Conservation (phyloP, 2,797 vertebrate genomes). For the Periparus ater region DNA sequence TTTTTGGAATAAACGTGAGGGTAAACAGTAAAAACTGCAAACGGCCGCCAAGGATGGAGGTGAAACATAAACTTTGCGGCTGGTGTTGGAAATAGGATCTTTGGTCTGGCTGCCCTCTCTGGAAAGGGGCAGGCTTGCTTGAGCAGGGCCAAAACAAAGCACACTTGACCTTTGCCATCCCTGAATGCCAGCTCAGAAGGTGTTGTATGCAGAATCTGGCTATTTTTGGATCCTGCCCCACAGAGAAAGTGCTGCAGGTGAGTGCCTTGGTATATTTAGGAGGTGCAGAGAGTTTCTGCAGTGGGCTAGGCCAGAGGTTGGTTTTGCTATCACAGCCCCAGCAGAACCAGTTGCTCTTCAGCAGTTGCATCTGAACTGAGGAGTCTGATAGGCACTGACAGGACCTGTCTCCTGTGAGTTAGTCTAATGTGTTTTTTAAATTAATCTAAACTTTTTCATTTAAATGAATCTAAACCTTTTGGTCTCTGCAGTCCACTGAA, state of each 20-base stretch:
- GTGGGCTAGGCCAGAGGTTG: background rate
- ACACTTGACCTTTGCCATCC: background rate
- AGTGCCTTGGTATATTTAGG: background rate
- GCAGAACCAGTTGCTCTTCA: background rate
- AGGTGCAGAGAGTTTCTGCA: background rate
- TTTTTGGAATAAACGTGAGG: constrained; percentile 44
- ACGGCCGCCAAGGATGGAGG: background rate
- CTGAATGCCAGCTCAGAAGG: background rate
- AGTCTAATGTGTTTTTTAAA: background rate
- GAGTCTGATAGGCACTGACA: background rate
- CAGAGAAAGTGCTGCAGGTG: background rate
- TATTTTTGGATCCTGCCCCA: background rate
- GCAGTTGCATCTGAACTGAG: background rate
- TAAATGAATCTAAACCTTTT: background rate
- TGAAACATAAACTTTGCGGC: background rate
- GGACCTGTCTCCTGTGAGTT: background rate
- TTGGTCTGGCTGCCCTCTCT: background rate
- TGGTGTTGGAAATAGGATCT: background rate
- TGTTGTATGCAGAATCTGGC: background rate
- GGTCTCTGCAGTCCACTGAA: background rate
- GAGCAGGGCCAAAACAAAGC: background rate
- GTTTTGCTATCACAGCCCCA: background rate
- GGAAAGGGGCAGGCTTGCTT: background rate
- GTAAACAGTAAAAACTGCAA: constrained; percentile 5
- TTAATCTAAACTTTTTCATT: background rate